Evolutionary conservation across 2,797 vertebrate species (phyloP).

Genomic region (Ptychobarbus kaznakovi): DNA sequence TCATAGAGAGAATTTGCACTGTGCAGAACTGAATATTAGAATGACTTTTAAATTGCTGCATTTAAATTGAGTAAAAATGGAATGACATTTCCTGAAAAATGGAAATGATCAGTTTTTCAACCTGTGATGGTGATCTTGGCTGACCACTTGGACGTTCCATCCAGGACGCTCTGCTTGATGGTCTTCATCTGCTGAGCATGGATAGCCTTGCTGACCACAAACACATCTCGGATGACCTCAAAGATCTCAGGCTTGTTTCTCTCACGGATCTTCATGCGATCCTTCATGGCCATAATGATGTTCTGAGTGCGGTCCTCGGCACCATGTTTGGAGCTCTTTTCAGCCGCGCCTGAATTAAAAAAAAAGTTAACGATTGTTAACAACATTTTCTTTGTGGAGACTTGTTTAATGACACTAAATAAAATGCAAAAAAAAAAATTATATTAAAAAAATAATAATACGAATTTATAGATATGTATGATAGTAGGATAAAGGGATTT

Average conservation of each 20-base stretch:
- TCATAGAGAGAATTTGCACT: neutral
- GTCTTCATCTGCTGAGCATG: slow-evolving; percentile 97
- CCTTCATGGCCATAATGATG: slow-evolving; percentile 99
- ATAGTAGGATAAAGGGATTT: neutral
- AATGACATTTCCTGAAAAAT: neutral
- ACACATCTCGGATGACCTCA: slow-evolving; percentile 94
- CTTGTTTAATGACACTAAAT: neutral
- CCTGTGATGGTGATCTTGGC: slow-evolving; percentile 98
- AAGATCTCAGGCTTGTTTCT: slow-evolving; percentile 98
- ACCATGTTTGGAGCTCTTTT: slow-evolving; percentile 96
- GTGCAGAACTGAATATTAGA: neutral
- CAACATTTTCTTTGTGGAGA: neutral
- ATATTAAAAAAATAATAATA: neutral
- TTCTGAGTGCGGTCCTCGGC: slow-evolving; percentile 96
- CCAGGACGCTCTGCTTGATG: slow-evolving; percentile 96
- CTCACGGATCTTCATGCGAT: slow-evolving; percentile 98
- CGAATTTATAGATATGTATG: neutral
- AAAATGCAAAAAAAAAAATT: neutral
- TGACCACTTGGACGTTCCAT: slow-evolving; percentile 98
- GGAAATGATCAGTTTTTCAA: slow-evolving; percentile 59
- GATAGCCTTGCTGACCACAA: slow-evolving; percentile 85
- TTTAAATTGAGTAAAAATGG: neutral
- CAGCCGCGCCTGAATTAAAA: slow-evolving; percentile 86
- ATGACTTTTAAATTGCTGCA: neutral
- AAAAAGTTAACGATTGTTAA: neutral